Evolutionary conservation across 2,113 vertebrate species (phyloP).

Genomic region (Pteruthius melanotis): DNA sequence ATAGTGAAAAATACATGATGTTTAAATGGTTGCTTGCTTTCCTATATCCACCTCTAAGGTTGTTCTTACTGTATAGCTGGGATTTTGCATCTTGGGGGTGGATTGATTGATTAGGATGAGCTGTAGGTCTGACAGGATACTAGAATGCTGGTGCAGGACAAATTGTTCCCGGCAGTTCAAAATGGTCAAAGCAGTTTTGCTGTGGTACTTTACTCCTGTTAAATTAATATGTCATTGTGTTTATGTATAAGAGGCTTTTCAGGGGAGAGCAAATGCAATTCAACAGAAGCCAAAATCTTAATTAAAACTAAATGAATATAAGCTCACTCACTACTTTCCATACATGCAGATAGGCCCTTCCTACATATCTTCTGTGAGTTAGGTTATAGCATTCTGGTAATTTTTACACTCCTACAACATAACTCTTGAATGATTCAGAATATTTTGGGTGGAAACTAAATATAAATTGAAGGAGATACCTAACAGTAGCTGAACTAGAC

Average conservation of each 20-base stretch:
- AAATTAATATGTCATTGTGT: not conserved
- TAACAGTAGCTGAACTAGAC: not conserved
- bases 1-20: not conserved
- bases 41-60: not conserved
- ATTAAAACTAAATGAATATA: not conserved
- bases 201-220: not conserved
- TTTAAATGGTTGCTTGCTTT: not conserved
- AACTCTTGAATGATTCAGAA: constrained; percentile 33
- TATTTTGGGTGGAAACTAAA: constrained; percentile 45
- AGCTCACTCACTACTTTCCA: not conserved
- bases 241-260: not conserved
- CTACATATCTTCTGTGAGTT: constrained; percentile 6
- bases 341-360: not conserved
- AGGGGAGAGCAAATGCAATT: not conserved
- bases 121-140: not conserved
- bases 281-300: not conserved
- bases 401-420: constrained; percentile 20
- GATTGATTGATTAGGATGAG: not conserved
- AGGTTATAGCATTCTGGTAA: not conserved
- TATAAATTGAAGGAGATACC: constrained; percentile 8
- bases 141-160: not conserved
- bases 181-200: not conserved
- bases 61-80: not conserved
- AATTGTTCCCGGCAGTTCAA: not conserved
- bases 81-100: not conserved